Evolutionary conservation across 2,113 vertebrate species (phyloP).

Genomic region (Rynchops niger): DNA sequence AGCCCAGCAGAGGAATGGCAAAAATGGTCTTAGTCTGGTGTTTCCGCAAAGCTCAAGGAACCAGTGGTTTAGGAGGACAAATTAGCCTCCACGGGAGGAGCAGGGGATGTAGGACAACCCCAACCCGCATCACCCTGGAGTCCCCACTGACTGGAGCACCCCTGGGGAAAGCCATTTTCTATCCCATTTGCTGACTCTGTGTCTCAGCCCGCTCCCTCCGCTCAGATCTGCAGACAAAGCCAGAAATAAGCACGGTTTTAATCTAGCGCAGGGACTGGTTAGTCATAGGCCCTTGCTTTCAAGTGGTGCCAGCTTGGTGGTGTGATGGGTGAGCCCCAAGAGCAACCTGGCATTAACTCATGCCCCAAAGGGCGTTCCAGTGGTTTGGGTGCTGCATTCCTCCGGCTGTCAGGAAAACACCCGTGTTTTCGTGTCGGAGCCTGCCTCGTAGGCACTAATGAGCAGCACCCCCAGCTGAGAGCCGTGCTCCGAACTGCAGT

Average conservation of each 20-base stretch:
- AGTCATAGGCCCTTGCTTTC: background rate
- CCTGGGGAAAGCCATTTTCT: background rate
- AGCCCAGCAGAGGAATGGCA: background rate
- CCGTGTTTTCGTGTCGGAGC: background rate
- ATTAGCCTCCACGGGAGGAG: background rate
- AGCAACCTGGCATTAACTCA: background rate
- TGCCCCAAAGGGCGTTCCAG: background rate
- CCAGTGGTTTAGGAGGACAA: background rate
- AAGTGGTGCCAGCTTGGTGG: slow-evolving; percentile 16
- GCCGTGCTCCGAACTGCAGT: background rate
- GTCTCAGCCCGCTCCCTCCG: background rate
- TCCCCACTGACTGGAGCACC: background rate
- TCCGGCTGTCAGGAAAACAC: background rate
- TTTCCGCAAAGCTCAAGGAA: background rate
- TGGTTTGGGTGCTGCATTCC: background rate
- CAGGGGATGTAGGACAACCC: background rate
- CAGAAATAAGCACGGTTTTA: background rate
- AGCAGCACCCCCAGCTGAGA: background rate
- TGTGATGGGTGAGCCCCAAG: background rate
- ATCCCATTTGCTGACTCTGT: background rate
- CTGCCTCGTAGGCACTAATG: background rate
- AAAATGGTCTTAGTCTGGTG: background rate
- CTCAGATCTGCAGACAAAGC: background rate
- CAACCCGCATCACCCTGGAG: background rate
- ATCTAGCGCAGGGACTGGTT: background rate